Evolutionary conservation across 2,797 vertebrate species (phyloP), one percentile per base, ranked within the genome.

Genomic region (Eulemur coronatus): DNA sequence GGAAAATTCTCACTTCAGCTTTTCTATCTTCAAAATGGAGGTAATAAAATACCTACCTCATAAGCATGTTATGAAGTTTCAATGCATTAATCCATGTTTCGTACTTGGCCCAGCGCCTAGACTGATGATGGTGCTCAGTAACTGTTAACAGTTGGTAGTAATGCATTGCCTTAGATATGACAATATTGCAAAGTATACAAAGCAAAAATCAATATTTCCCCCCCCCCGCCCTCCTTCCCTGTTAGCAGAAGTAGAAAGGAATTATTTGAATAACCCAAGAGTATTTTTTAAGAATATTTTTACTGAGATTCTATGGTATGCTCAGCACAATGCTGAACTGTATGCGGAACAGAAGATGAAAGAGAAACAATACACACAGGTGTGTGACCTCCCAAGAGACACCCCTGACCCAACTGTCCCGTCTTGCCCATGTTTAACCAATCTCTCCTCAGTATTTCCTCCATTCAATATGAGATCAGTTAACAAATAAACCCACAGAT

Each of bases 201-300:
- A 18, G 5, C 28, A 8, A 69, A 85, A 91, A 76, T 35, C 69
- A 79, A 6, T 33, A 65, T 26, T 63, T 13, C 35, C 11, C 28
- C 11, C 28, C 7, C 28, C 7, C 28, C 12, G 11, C 9, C 22
- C 24, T 93, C 33, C 38, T 84, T 79, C 38, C 43, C n/a, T 86
- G 65, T 70, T 41, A 57, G n/a, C 55, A 94, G 79, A 91, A 69
- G 28, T 76, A 46, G 75, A 92, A 78, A 57, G 2, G 5, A 46
- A 80, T 91, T n/a, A 75, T 69, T 92, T 73, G 59, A 94, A 86
- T 65, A 94, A 93, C 50, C 10, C 28, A 48, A 9, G 75, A 70
- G 15, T 4, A 76, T 33, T 28, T 43, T 52, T 18, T 33, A 20
- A 57, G 48, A n/a, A 13, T 9, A 41, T 43, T 78, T 91, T 88